Evolutionary conservation across 2,888 invertebrate species (phyloP), one percentile per base, ranked within the genome.

Genomic region (Lithodes maja): DNA sequence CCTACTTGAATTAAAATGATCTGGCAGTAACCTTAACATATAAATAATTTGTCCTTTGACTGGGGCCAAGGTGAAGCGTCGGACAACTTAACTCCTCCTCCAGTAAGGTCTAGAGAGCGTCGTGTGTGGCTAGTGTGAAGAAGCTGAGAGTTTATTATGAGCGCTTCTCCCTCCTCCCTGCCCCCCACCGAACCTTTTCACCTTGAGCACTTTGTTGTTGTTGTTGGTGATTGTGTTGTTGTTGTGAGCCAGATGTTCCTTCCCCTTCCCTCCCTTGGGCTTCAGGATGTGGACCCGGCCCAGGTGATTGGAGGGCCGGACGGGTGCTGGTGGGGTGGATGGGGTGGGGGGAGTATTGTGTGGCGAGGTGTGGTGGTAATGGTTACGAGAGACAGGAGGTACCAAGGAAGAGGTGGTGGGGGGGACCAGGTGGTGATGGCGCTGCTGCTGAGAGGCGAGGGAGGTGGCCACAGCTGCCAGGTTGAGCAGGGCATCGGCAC

Each of bases 401-500:
- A 49, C 49, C 5, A 9, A 17, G 78, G 49, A 49, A 33, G 61
- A 75, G 77, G 5, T 79, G 68, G 5, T 54, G 87, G n/a, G 33
- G 33, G 33, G 33, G 33, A 33, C 77, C 53, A 9, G 54, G 33
- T 7, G 53, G 54, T 2, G 68, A 17, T 49, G 78, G 52, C 80
- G 83, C 68, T 33, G 33, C 5, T 81, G 71, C 83, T 85, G 83
- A 17, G 91, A 87, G 68, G 89, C 87, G 17, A 90, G 84, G 3
- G 92, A 89, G 17, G 95, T 94, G 68, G 93, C 93, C 71, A 95
- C 95, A 3, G 96, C 96, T 0, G 97, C 97, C 87, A 97, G 94
- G 93, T 97, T 97, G 78, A 97, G 94, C 91, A 97, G 94, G 0
- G 97, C 97, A 93, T 97, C 96, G 0, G 97, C 97, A 89, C 97